Percentiles rank a stretch among this genome's conserved stretches.
These are phyloP conservation scores for Osmerus eperlanus DNA, from an alignment of 2,113 vertebrate species.

Conservation along the genomic window DNA sequence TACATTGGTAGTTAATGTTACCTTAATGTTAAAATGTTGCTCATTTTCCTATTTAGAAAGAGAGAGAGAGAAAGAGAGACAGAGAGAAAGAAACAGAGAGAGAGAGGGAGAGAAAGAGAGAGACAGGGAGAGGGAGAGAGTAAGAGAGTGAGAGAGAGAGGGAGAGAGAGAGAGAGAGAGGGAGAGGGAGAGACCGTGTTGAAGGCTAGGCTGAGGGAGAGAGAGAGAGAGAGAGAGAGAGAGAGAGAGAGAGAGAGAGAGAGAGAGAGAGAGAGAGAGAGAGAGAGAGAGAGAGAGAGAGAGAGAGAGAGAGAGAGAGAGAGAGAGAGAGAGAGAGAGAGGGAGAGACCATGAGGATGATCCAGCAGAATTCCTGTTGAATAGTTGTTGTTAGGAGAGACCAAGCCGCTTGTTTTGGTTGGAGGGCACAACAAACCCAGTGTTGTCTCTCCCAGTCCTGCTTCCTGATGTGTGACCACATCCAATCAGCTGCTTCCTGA, in stretches of 20 bases:
- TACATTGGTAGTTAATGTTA: no score
- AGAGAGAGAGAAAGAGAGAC: constrained; percentile 1
- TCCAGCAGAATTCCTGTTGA: no score
- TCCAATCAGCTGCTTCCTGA: no score
- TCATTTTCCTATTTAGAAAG: neutral
- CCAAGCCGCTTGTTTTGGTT: constrained; percentile 44
- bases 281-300: neutral
- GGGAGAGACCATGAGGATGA: neutral
- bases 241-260: constrained; percentile 4
- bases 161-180: neutral
- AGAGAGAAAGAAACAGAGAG: neutral
- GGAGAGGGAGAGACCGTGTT: no score
- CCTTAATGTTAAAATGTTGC: no score
- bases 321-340: constrained; percentile 41
- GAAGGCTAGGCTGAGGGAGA: no score
- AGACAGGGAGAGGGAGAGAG: no score
- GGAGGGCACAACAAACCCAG: constrained; percentile 55
- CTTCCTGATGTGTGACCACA: constrained; percentile 45
- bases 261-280: neutral
- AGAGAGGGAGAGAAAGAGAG: no score
- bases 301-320: neutral
- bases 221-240: constrained; percentile 25
- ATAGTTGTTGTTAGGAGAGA: constrained; percentile 24
- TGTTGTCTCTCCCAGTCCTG: constrained; percentile 31
- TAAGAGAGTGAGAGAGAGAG: no score